Conservation (phyloP, 1,140 invertebrate genomes). For the Drosophila orosa region DNA sequence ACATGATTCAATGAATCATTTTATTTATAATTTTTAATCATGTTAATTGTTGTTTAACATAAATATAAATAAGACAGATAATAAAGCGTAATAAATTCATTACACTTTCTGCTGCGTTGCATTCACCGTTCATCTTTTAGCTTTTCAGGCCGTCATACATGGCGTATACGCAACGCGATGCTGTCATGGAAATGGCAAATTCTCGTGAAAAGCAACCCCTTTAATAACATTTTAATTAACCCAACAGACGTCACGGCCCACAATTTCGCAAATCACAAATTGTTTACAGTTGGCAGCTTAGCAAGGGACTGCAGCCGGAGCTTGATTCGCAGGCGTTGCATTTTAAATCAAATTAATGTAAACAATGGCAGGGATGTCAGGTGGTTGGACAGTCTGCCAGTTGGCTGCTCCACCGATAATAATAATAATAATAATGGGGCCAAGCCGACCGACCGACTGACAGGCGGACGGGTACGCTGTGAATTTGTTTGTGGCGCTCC, state of each 20-base stretch:
- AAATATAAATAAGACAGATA: neutral
- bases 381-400: conserved; percentile 35
- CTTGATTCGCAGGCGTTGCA: conserved; percentile 53
- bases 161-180: conserved; percentile 22
- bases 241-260: conserved; percentile 34
- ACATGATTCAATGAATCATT: neutral
- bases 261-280: conserved; percentile 47
- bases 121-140: neutral
- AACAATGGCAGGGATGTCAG: conserved; percentile 61
- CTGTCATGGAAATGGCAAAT: conserved; percentile 7
- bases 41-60: no score
- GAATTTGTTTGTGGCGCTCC: conserved; percentile 23
- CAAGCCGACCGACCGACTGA: neutral
- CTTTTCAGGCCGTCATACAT: neutral
- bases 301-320: conserved; percentile 2
- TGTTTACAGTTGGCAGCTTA: conserved; percentile 59
- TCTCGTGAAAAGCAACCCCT: conserved; percentile 20
- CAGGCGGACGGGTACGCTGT: neutral
- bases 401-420: conserved; percentile 20
- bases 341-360: conserved; percentile 75
- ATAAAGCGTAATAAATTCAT: neutral
- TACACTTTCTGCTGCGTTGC: neutral
- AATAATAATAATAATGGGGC: conserved; percentile 7
- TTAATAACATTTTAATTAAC: conserved; percentile 71
- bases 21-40: neutral